Evolutionary conservation across 1,140 invertebrate species (phyloP), one percentile per base, ranked within the genome.

Genomic region (Prorops nasuta): DNA sequence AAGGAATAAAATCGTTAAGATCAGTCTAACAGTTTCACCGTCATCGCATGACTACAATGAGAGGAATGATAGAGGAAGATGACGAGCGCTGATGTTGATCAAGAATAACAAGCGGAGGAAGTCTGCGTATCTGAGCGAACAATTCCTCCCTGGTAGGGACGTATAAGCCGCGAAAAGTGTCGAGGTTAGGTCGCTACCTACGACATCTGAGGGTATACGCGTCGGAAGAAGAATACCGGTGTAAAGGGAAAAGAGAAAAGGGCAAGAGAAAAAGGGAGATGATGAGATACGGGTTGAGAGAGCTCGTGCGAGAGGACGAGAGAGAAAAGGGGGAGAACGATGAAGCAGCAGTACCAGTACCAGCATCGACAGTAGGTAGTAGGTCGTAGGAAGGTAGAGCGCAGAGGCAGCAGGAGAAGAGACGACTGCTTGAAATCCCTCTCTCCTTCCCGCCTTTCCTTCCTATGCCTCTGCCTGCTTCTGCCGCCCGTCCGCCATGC

Each of bases 361-460:
- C 15, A 22, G 21, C 21, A 28, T 14, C 24, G 34, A 43, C 28
- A 34, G 43, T 46, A 49, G 46, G 49, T 50, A 50, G 48, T 48
- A 54, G 47, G 42, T 56, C 39, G 51, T 52, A 53, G 40, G 39
- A 37, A 44, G 47, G 48, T 48, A 59, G 58, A 59, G 63, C 56
- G 64, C 58, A 53, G 58, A 63, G 61, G 57, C 52, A 61, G 63
- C 24, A 62, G 62, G 64, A 70, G 69, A 67, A 72, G 69, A 67
- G 72, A 69, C 72, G 75, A 78, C 76, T 58, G 56, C 58, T 67
- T 67, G 56, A 64, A 66, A 60, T 63, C 60, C 58, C 62, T 56
- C 50, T 56, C 58, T 64, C 54, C 54, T 59, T 59, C 58, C 51
- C 56, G 49, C 61, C 60, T 60, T 58, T 63, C 54, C 60, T 61